Conservation (phyloP, 2,113 vertebrate genomes). For the Odobenus rosmarus region DNA sequence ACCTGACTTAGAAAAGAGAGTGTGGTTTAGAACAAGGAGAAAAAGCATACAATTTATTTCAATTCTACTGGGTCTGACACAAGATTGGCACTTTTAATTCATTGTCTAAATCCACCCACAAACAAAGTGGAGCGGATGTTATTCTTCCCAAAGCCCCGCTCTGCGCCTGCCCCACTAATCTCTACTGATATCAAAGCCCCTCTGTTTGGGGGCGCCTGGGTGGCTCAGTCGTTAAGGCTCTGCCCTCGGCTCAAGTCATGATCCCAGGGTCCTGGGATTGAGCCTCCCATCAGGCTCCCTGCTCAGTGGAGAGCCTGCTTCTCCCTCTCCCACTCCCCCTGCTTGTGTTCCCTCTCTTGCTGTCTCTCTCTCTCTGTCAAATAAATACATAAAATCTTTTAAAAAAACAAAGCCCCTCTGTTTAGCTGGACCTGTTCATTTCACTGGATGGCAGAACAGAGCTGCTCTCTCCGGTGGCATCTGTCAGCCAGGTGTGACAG, state of each 20-base stretch:
- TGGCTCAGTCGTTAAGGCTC: no score
- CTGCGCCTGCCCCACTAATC: not conserved
- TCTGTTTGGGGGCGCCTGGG: no score
- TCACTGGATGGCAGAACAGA: not conserved
- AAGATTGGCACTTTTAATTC: not conserved
- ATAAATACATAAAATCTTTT: no score
- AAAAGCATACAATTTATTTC: not conserved
- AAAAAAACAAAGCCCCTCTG: not conserved
- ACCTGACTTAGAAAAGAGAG: constrained; percentile 6
- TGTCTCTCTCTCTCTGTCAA: no score
- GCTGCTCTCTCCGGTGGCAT: not conserved
- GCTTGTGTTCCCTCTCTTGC: no score
- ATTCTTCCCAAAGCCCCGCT: not conserved
- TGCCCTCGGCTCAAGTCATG: no score
- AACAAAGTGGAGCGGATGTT: not conserved
- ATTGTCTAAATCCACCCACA: not conserved
- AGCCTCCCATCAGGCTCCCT: no score
- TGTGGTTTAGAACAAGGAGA: not conserved
- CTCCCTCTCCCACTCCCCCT: no score
- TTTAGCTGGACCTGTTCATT: not conserved
- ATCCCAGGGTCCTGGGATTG: no score
- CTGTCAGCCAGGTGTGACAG: not conserved
- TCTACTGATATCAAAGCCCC: not conserved
- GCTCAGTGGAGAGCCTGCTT: no score
- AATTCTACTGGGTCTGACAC: not conserved